Evolutionary conservation across 2,888 invertebrate species (phyloP).

Genomic region (Ornithoptera priamus): DNA sequence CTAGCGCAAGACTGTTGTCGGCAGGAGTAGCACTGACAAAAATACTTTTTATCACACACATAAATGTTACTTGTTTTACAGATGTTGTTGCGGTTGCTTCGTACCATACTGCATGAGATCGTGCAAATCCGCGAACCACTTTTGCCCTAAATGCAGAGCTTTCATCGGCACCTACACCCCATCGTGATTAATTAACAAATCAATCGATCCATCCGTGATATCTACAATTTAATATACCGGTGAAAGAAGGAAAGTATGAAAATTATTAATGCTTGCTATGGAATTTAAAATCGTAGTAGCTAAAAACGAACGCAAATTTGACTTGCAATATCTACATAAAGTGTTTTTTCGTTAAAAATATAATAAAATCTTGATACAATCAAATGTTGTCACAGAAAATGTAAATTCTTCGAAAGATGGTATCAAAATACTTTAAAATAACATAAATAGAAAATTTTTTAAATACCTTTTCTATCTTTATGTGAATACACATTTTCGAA

Average conservation of each 20-base stretch:
- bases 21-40: neutral
- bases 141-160: conserved; percentile 72
- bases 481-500: neutral
- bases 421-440: neutral
- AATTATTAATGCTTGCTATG: too few relatives aligned
- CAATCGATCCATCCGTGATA: neutral
- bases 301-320: too few relatives aligned
- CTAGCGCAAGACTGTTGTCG: too few relatives aligned
- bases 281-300: too few relatives aligned
- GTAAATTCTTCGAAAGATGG: neutral
- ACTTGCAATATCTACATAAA: too few relatives aligned
- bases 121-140: conserved; percentile 78
- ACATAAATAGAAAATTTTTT: neutral
- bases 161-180: conserved; percentile 66
- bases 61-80: conserved; percentile 44
- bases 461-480: neutral
- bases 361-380: neutral
- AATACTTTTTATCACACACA: neutral
- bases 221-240: neutral
- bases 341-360: too few relatives aligned
- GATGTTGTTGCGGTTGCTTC: conserved; percentile 73
- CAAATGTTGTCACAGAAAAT: conserved; percentile 1
- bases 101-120: conserved; percentile 75
- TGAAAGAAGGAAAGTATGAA: neutral
- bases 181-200: conserved; percentile 49